Evolutionary conservation across 2,888 invertebrate species (phyloP).

Genomic region (Drosophila algonquin): DNA sequence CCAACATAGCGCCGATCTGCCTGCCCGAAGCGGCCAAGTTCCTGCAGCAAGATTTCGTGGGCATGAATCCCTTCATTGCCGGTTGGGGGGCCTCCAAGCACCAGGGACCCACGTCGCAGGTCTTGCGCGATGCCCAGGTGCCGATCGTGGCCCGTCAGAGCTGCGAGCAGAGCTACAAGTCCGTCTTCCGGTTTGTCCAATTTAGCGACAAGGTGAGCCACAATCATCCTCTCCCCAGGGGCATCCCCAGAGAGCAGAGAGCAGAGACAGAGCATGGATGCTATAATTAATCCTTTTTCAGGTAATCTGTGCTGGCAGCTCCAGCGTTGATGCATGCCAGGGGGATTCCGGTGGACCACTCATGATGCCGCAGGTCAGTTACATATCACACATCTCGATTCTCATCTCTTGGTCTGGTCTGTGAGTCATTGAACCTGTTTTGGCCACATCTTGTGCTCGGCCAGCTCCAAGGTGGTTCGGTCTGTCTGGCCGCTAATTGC

Average conservation of each 20-base stretch:
- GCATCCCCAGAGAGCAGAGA: slow-evolving; percentile 7
- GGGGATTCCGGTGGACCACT: slow-evolving; percentile 84
- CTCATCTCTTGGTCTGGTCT: slow-evolving; percentile 18
- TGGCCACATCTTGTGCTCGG: slow-evolving; percentile 31
- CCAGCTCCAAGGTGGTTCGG: slow-evolving; percentile 59
- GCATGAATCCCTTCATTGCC: slow-evolving; percentile 89
- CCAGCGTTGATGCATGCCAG: slow-evolving; percentile 82
- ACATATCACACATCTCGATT: slow-evolving; percentile 14
- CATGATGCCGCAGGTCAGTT: slow-evolving; percentile 83
- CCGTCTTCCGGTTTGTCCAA: slow-evolving; percentile 71
- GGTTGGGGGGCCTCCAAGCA: slow-evolving; percentile 90
- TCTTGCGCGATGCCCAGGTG: slow-evolving; percentile 85
- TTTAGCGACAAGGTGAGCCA: slow-evolving; percentile 71
- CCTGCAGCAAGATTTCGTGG: slow-evolving; percentile 75
- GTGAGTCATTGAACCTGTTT: slow-evolving; percentile 62
- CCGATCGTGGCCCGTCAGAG: slow-evolving; percentile 82
- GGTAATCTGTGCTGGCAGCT: slow-evolving; percentile 83
- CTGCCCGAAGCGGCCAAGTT: slow-evolving; percentile 86
- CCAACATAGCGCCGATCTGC: slow-evolving; percentile 89
- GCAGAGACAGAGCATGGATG: neutral
- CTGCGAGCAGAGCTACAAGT: slow-evolving; percentile 84
- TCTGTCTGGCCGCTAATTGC: slow-evolving; percentile 23
- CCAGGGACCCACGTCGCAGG: slow-evolving; percentile 79
- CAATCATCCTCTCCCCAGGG: slow-evolving; percentile 4
- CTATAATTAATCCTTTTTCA: slow-evolving; percentile 46